Evolutionary conservation across 2,113 vertebrate genomes (phyloP).

Genomic region (Sapajus apella): DNA sequence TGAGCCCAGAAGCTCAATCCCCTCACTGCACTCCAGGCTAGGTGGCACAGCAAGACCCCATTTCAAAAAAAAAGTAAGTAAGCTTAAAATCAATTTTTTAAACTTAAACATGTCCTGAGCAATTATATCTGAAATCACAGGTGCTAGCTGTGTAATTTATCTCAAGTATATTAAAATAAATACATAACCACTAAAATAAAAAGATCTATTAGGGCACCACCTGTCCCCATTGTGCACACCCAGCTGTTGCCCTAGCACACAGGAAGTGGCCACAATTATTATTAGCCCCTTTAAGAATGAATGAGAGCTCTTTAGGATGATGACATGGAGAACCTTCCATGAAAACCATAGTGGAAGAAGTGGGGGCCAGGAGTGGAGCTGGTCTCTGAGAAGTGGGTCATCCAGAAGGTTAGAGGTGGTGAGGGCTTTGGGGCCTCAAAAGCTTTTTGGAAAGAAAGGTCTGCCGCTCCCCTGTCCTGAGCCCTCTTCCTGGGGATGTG

Average conservation of each 20-base stretch:
- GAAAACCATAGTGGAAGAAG: background rate
- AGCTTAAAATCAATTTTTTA: background rate
- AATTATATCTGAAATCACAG: background rate
- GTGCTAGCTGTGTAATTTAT: background rate
- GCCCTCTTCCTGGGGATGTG: background rate
- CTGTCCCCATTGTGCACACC: fast-evolving
- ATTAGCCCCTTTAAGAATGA: background rate
- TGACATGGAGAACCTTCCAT: slow-evolving; percentile 5
- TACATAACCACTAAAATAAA: background rate
- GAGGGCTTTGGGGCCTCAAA: background rate
- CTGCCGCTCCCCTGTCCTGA: background rate
- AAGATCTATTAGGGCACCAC: background rate
- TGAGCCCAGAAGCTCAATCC: background rate
- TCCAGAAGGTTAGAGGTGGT: background rate
- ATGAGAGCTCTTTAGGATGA: background rate
- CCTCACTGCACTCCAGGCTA: background rate
- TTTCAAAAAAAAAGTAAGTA: background rate
- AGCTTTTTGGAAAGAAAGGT: background rate
- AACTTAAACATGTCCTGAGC: background rate
- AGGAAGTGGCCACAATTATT: background rate
- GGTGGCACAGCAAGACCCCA: background rate
- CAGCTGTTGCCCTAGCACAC: background rate
- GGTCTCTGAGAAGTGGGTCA: slow-evolving; percentile 23
- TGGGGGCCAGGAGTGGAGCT: background rate
- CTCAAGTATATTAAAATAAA: background rate